Percentiles rank a stretch among this genome's conserved stretches.
Conservation (phyloP, 23 tunicate genomes). For the Phallusia fumigata region DNA sequence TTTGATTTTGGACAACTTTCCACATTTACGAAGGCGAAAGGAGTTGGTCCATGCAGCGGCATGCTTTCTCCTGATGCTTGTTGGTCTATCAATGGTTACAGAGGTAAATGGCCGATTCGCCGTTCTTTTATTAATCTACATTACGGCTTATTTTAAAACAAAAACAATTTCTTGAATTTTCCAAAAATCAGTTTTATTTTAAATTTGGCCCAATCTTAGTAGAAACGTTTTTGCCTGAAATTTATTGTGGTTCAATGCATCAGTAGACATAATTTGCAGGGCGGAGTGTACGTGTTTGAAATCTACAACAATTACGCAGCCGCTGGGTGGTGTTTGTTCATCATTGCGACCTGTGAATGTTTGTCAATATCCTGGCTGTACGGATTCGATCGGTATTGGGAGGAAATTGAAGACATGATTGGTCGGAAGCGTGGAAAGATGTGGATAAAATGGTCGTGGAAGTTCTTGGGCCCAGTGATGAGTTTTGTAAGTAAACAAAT, state of each 20-base stretch:
- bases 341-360: conserved; percentile 28
- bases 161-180: no score
- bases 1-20: conserved; percentile 28
- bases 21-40: conserved; percentile 21
- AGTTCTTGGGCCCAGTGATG: conserved; percentile 33
- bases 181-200: no score
- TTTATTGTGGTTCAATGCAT: not conserved
- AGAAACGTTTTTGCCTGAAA: no score
- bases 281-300: conserved; percentile 55
- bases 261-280: conserved; percentile 12
- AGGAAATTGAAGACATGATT: conserved; percentile 39
- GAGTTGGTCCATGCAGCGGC: conserved; percentile 13
- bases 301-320: conserved; percentile 52
- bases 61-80: conserved; percentile 11
- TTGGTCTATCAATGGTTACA: conserved; percentile 29
- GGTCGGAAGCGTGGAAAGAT: conserved; percentile 10
- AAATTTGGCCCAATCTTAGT: no score
- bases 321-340: conserved; percentile 52
- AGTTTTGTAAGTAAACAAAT: conserved; percentile 44
- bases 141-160: no score
- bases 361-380: conserved; percentile 59
- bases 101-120: no score
- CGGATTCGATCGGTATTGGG: conserved; percentile 29
- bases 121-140: no score
- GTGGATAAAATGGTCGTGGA: conserved; percentile 31